These are phyloP conservation scores for Drosophila greeni DNA, from an alignment of 2,888 invertebrate genomes.

Conservation along the genomic window DNA sequence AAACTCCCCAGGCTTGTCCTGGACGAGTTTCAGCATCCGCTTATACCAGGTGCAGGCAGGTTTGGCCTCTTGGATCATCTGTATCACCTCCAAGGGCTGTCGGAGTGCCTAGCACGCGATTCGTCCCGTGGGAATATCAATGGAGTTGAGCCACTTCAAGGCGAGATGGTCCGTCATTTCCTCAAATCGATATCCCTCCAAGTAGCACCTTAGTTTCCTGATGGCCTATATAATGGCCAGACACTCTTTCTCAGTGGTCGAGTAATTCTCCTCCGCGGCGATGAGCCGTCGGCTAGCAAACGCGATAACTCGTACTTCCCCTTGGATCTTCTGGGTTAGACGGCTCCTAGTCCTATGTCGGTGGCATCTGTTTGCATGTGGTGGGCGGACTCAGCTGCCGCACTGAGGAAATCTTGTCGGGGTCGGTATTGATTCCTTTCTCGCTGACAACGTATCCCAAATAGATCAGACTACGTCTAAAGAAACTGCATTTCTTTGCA, in stretches of 20 bases:
- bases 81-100: neutral
- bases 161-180: neutral
- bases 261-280: neutral
- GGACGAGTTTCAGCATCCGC: too few relatives aligned
- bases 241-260: neutral
- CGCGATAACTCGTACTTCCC: neutral
- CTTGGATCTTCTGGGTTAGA: neutral
- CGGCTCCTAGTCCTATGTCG: neutral
- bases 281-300: neutral
- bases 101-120: neutral
- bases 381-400: too few relatives aligned
- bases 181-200: neutral
- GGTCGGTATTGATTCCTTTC: too few relatives aligned
- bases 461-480: too few relatives aligned
- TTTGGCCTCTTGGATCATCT: too few relatives aligned
- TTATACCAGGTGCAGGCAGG: too few relatives aligned
- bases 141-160: neutral
- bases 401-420: too few relatives aligned
- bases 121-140: neutral
- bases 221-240: too few relatives aligned
- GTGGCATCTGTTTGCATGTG: neutral
- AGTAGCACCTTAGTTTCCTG: neutral
- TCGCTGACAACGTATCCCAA: too few relatives aligned
- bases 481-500: too few relatives aligned
- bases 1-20: too few relatives aligned